A percentile compares a stretch with the other conserved stretches of the same genome.
These are phyloP conservation scores for Epinephelus coioides DNA, from an alignment of 2,797 vertebrate genomes.

Conservation along the genomic window DNA sequence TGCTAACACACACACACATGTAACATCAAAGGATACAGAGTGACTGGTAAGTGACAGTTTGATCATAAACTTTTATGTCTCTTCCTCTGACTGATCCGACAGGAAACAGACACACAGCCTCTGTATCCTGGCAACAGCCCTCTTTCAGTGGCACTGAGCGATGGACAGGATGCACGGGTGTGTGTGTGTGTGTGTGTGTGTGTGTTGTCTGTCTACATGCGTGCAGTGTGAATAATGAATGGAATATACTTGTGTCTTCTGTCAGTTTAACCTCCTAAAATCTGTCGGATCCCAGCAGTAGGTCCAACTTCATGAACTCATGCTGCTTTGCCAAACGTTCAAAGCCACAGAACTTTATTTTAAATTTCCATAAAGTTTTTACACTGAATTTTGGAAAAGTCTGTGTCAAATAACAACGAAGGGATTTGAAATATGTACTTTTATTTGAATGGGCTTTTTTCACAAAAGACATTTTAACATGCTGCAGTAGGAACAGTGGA, in stretches of 20 bases:
- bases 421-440: not conserved
- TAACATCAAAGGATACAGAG: conserved; percentile 50
- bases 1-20: conserved; percentile 22
- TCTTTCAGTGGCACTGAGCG: conserved; percentile 58
- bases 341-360: conserved; percentile 28
- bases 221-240: conserved; percentile 42
- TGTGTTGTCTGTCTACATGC: too few species aligned
- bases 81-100: conserved; percentile 69
- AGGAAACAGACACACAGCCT: conserved; percentile 71
- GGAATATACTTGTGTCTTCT: conserved; percentile 41
- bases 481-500: not conserved
- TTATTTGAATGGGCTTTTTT: not conserved
- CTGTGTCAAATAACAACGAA: not conserved
- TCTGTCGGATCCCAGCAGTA: conserved; percentile 37
- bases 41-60: conserved; percentile 63
- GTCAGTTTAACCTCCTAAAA: conserved; percentile 53
- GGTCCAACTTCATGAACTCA: conserved; percentile 23
- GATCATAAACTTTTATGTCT: conserved; percentile 70
- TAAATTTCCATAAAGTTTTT: conserved; percentile 5
- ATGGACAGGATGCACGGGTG: conserved; percentile 67
- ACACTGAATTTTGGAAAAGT: not conserved
- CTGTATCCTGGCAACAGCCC: conserved; percentile 79
- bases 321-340: conserved; percentile 11
- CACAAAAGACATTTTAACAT: not conserved
- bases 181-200: not conserved